Evolutionary conservation across 1,140 invertebrate species (phyloP), one percentile per base, ranked within the genome.

Genomic region (Drosophila dunni): DNA sequence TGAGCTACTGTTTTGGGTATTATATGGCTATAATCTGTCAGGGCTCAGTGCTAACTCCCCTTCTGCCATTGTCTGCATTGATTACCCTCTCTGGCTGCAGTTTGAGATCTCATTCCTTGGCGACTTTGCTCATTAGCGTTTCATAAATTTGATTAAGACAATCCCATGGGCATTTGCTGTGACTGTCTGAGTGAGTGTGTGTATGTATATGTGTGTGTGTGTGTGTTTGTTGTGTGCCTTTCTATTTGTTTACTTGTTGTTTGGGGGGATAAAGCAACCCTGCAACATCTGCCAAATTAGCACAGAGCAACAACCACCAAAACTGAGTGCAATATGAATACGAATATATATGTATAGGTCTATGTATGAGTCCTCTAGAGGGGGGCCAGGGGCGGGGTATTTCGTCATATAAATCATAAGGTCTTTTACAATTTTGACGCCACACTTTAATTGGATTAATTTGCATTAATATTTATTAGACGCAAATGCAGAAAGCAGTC

Each of bases 91-190:
- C 45, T 34, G 60, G 38, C 60, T 75, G 72, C 72, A 75, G 40
- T 75, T 38, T 53, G 11, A 42, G 38, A 15, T 38, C 63, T 29
- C 46, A 69, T 51, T 54, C 70, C 57, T 70, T 50, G 38, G 11
- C 50, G 83, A 79, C 65, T 78, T 65, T 68, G 68, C 83, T 88
- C 83, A 88, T 88, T 88, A 88, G 84, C 84, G 83, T 88, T 89
- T 80, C 84, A 84, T 89, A 88, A 88, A 88, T 88, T 88, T 88
- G 83, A 88, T 88, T 89, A 88, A 89, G 80, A 88, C 73, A 88
- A 80, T 88, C 85, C 83, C 83, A 78, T 61, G 83, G 84, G 83
- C 24, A 46, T 64, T 44, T 60, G 51, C 33, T 60, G 51, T 24
- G 33, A 8, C 33, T 17, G 33, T 38, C 5, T 54, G 51, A 36